Base-by-base conservation (phyloP, 2,113 vertebrate genomes). In the Malurus melanocephalus region DNA sequence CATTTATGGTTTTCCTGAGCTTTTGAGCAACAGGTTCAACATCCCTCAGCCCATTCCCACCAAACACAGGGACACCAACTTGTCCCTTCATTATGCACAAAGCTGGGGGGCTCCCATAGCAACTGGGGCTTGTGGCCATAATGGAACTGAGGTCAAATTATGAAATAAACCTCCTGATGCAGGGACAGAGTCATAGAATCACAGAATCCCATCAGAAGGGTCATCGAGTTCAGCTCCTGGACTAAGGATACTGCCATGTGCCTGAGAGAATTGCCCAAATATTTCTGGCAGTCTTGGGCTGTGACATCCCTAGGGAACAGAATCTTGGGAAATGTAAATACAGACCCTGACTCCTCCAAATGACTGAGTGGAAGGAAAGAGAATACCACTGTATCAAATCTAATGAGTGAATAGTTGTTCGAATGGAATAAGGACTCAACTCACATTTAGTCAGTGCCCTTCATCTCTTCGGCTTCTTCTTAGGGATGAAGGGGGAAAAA, bases 211-310 rank as follows among this genome's bases (percentile, higher is more conserved):
- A 16, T 7, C 45, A 42, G 35, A 49, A 64, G 21, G 35, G 16
- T 32, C 8, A 4, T 16, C 0, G 0, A 28, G 8, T 26, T 52
- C 18, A 57, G 0, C 5, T 43, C 32, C 38, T 20, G 28, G 13
- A 23, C 5, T 27, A 11, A 19, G 10, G 59, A 15, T 14, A 22
- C 38, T 28, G 15, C 19, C 8, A 6, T 3, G 9, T 28, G 23
- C n/a, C n/a, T 52, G 38, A 46, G 45, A 33, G 5, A 46, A 7
- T 14, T 52, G 16, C 51, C 52, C 45, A 24, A 52, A 17, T 40
- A 12, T 15, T 38, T 28, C 46, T 23, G 12, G 3, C 11, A 28
- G 9, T n/a, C 18, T 40, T 59, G 22, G 22, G 5, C 38, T 57
- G 10, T 45, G 59, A 17, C 16, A 26, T 40, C 11, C 28, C 28